Evolutionary conservation across 2,888 invertebrate genomes (phyloP).

Genomic region (Nycteola revayana): DNA sequence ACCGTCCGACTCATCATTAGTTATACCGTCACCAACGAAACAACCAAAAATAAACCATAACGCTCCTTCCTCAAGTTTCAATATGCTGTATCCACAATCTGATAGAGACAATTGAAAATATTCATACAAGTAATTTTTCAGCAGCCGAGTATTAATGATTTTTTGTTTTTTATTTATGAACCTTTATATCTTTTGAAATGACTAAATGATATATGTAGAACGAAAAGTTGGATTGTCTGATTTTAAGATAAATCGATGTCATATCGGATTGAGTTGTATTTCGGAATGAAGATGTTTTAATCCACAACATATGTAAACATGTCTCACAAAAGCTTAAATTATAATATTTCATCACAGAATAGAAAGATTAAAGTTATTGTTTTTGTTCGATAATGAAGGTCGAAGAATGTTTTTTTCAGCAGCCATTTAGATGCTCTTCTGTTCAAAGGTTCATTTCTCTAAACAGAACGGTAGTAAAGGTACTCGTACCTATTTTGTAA

Average conservation of each 20-base stretch:
- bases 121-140: slow-evolving; percentile 47
- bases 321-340: too few relatives aligned
- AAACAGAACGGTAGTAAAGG: neutral
- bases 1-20: slow-evolving; percentile 50
- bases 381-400: too few relatives aligned
- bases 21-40: slow-evolving; percentile 42
- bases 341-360: too few relatives aligned
- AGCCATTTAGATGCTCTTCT: too few relatives aligned
- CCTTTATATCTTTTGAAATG: slow-evolving; percentile 19
- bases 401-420: too few relatives aligned
- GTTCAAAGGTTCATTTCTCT: too few relatives aligned
- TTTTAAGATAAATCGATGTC: slow-evolving; percentile 19
- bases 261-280: slow-evolving; percentile 24
- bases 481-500: slow-evolving; percentile 10
- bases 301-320: too few relatives aligned
- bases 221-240: slow-evolving; percentile 29
- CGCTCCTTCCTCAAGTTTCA: slow-evolving; percentile 47
- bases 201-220: slow-evolving; percentile 27
- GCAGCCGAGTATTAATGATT: slow-evolving; percentile 28
- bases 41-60: slow-evolving; percentile 46
- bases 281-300: neutral
- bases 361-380: too few relatives aligned
- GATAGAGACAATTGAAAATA: slow-evolving; percentile 39
- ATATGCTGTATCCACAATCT: slow-evolving; percentile 40
- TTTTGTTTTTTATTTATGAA: slow-evolving; percentile 29